Evolutionary conservation across 1,140 invertebrate species (phyloP), one percentile per base, ranked within the genome.

Genomic region (Steinernema feltiae): DNA sequence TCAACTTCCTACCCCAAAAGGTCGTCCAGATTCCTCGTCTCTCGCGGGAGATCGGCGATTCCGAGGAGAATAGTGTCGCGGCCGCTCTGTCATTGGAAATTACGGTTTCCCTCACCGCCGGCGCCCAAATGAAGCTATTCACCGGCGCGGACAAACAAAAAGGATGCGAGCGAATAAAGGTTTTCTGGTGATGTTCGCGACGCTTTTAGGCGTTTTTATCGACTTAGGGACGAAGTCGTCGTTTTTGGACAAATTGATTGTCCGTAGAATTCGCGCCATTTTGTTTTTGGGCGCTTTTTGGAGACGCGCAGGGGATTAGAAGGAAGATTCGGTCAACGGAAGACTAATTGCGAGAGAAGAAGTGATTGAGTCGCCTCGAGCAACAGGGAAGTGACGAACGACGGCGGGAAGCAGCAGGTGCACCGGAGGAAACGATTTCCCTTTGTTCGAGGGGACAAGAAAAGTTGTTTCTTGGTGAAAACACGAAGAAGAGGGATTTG

Each of bases 101-200:
- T 63, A 63, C 24, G 53, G 53, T 63, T 63, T 63, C 35, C 18
- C 35, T 41, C 35, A 18, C 35, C 35, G 12, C 24, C 15, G 15
- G 53, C 53, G 7, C 15, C 53, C 24, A 63, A 63, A 63, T 63
- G 53, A 63, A 63, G 53, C 53, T 63, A 63, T 63, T 63, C 53
- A 63, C 53, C 53, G 53, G 53, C 53, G 53, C 15, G 24, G 53
- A 63, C 53, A 63, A 63, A 63, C 53, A 63, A 27, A 27, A 15
- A 27, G 15, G 15, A n/a, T 63, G 7, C 53, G 12, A 21, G 53
- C 15, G 24, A 63, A 27, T 7, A 63, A 63, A 63, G 24, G 53
- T 63, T 41, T 41, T 41, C 7, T 41, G 35, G 35, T 41, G 7
- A 41, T 7, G 35, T 41, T 41, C 18, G 35, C 35, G 35, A 7